Evolutionary conservation across 1,140 invertebrate species (phyloP), one percentile per base, ranked within the genome.

Genomic region (Brachionus sp.): DNA sequence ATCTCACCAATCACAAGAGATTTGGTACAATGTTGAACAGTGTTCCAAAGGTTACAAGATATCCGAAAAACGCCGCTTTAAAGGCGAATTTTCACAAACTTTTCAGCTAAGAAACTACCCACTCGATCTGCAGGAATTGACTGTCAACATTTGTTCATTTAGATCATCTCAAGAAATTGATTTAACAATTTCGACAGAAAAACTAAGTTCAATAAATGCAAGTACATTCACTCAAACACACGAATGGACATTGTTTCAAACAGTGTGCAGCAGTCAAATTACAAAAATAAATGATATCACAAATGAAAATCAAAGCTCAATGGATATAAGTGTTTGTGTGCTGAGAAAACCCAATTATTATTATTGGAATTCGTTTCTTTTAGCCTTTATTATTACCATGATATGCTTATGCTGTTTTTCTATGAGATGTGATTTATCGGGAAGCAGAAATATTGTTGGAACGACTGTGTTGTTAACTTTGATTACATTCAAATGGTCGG

Each of bases 401-500:
- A 75, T 75, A 25, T 75, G 70, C n/a, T 25, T 75, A 50, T 75
- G 70, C 5, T 75, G 70, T 46, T 75, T 75, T 46, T 39, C 70
- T 5, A 46, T 75, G 16, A 44, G 42, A 46, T 75, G 70, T 25
- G 70, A 75, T 75, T 23, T 75, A 9, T 75, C 70, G 5, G 25
- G 39, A 13, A 75, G 25, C 44, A 44, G 70, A 50, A 75, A 46
- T 4, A 75, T 75, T 46, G 70, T 75, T 25, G 70, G 70, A 23
- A 75, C 44, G 7, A 75, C 70, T 46, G 70, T 75, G 2, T 25
- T 75, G 7, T 46, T 75, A 19, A 75, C 70, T 75, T 46, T 75
- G 4, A 75, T 75, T 46, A 75, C 70, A 19, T 75, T 75, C n/a
- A 75, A 75, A 46, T 75, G 70, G 70, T 75, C 70, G 29, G 39